A percentile compares a stretch with the other conserved stretches of the same genome.
These are phyloP conservation scores for Odiellus spinosus DNA, from an alignment of 2,888 invertebrate species.

Conservation along the genomic window DNA sequence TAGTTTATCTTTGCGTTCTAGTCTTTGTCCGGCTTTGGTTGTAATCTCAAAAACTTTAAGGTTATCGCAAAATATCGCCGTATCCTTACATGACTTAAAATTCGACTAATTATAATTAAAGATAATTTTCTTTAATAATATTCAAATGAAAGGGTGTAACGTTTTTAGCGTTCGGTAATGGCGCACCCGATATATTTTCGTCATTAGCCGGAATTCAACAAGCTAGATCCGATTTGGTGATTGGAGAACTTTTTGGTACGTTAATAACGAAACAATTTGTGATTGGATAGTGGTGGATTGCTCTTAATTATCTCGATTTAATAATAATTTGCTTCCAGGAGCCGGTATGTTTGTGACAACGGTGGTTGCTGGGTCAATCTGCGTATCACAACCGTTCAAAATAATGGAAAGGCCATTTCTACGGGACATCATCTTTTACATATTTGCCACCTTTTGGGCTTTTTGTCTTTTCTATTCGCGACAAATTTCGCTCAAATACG, in stretches of 20 bases:
- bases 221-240: slow-evolving; percentile 27
- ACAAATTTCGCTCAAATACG: slow-evolving; percentile 35
- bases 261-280: too few relatives aligned
- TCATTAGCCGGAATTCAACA: slow-evolving; percentile 38
- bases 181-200: slow-evolving; percentile 50
- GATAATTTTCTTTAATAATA: not conserved
- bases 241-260: slow-evolving; percentile 30
- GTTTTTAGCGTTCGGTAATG: slow-evolving; percentile 52
- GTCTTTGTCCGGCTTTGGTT: slow-evolving; percentile 40
- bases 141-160: slow-evolving; percentile 40
- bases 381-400: slow-evolving; percentile 39
- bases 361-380: slow-evolving; percentile 41
- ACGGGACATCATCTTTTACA: slow-evolving; percentile 37
- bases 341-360: slow-evolving; percentile 45
- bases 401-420: slow-evolving; percentile 36
- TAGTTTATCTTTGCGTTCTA: slow-evolving; percentile 21
- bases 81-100: too few relatives aligned
- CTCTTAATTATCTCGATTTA: too few relatives aligned
- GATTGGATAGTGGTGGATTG: too few relatives aligned
- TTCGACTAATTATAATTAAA: too few relatives aligned
- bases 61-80: slow-evolving; percentile 39
- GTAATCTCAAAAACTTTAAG: slow-evolving; percentile 33
- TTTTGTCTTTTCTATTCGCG: slow-evolving; percentile 35
- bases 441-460: slow-evolving; percentile 36
- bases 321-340: slow-evolving; percentile 31